These are phyloP conservation scores for Papilio protenor DNA, from an alignment of 2,888 invertebrate genomes.

Conservation along the genomic window DNA sequence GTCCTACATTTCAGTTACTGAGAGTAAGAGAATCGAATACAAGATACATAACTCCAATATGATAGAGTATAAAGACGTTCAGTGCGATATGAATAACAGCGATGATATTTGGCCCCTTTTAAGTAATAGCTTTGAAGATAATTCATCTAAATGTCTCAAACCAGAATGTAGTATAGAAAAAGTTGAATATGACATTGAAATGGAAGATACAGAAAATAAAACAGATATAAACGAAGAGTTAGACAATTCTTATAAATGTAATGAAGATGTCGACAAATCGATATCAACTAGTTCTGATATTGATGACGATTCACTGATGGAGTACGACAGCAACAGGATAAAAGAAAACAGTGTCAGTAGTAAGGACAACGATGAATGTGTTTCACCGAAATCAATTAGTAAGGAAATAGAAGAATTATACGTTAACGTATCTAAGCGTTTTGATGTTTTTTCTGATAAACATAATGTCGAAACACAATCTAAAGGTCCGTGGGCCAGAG, in stretches of 20 bases:
- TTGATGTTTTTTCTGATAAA: slow-evolving; percentile 54
- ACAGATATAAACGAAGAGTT: slow-evolving; percentile 54
- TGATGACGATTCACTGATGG: slow-evolving; percentile 74
- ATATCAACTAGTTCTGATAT: slow-evolving; percentile 59
- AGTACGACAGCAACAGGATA: slow-evolving; percentile 46
- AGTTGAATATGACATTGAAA: slow-evolving; percentile 43
- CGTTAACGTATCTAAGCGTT: slow-evolving; percentile 60
- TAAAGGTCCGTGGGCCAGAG: slow-evolving; percentile 54
- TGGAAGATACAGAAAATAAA: slow-evolving; percentile 44
- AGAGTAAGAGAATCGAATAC: slow-evolving; percentile 67
- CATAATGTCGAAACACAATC: slow-evolving; percentile 49
- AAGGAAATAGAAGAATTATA: slow-evolving; percentile 71
- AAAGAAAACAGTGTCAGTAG: slow-evolving; percentile 12
- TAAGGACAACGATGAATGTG: slow-evolving; percentile 56
- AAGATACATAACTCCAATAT: slow-evolving; percentile 53
- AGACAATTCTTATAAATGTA: slow-evolving; percentile 54
- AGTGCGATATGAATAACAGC: slow-evolving; percentile 5
- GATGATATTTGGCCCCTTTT: slow-evolving; percentile 35
- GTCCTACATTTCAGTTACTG: slow-evolving; percentile 68
- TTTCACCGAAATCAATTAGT: slow-evolving; percentile 63
- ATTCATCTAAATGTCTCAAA: slow-evolving; percentile 59
- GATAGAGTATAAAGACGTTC: neutral
- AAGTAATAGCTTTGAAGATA: slow-evolving; percentile 56
- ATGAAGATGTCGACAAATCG: slow-evolving; percentile 57
- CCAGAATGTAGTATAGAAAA: slow-evolving; percentile 58